Evolutionary conservation across 1,140 invertebrate genomes (phyloP).

Genomic region (Drosophila quadrilineata): DNA sequence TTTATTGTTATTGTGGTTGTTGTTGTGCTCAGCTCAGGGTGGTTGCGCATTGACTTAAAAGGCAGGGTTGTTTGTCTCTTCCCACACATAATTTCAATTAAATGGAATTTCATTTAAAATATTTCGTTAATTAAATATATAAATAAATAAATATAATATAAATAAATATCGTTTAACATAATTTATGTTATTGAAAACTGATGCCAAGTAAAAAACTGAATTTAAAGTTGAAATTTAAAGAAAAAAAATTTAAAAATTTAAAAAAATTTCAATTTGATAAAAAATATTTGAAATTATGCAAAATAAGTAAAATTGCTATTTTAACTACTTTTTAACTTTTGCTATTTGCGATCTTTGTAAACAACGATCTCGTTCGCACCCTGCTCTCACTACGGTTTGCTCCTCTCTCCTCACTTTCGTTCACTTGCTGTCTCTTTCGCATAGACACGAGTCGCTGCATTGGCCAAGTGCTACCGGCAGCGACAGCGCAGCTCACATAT

Average conservation of each 20-base stretch:
- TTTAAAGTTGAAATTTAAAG: no score
- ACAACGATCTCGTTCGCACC: no score
- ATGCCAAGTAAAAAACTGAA: no score
- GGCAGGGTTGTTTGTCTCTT: slow-evolving; percentile 54
- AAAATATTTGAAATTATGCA: no score
- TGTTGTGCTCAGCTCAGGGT: slow-evolving; percentile 25
- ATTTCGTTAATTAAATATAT: not conserved
- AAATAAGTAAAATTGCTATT: no score
- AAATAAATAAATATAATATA: no score
- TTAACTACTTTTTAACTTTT: no score
- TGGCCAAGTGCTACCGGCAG: slow-evolving; percentile 59
- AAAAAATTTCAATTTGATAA: no score
- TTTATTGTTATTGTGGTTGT: not conserved
- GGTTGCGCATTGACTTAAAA: slow-evolving; percentile 24
- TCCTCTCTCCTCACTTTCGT: not conserved
- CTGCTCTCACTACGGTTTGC: not conserved
- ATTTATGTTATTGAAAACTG: no score
- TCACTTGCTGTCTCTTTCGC: not conserved
- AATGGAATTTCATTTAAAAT: not conserved
- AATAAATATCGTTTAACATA: no score
- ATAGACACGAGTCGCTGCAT: slow-evolving; percentile 62
- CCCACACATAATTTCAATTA: not conserved
- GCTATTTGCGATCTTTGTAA: no score
- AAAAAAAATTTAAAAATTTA: no score
- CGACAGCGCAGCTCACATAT: slow-evolving; percentile 13